Evolutionary conservation across 2,113 vertebrate genomes (phyloP), one percentile per base, ranked within the genome.

Genomic region (Rhinogobius similis): DNA sequence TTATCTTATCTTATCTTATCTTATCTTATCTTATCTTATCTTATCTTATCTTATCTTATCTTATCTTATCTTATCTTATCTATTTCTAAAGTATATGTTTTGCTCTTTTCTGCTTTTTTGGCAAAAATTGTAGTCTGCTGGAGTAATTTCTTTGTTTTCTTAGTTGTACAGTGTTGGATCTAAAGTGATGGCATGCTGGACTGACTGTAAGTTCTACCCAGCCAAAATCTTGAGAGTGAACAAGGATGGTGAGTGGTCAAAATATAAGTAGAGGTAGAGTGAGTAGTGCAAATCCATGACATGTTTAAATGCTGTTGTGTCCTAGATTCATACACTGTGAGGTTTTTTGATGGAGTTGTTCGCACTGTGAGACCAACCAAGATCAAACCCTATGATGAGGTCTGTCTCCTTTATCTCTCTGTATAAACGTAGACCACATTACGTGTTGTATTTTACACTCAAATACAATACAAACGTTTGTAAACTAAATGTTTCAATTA

Each of bases 161-260:
- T 55, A 99, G 97, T 93, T 89, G 80, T 99, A 98, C 90, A 93
- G 91, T 55, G 91, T 96, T 61, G 96, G 98, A 2, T 92, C 95
- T 16, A 96, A 95, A 72, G 98, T 99, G 13, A 85, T 99, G 90
- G 98, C 98, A 26, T 97, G 98, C 89, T 99, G 98, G 98, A 97
- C 97, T 29, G 98, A 99, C 87, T 98, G 97, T 87, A 95, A 96
- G 53, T 99, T 98, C 93, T 99, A 99, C 70, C 97, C 97, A 14
- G 98, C 98, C 77, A 98, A 94, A 93, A 95, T 99, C 86, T 93
- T 95, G 82, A 86, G 94, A 23, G 94, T 97, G 52, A 55, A 55
- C 52, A 55, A 26, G 12, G 52, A 55, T 26, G 52, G 52, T 55
- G 24, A 55, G 52, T 55, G 23, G 13, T 55, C 52, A 55, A 26